These are phyloP conservation scores for Athene noctua DNA, from an alignment of 2,113 vertebrate genomes.

Conservation along the genomic window DNA sequence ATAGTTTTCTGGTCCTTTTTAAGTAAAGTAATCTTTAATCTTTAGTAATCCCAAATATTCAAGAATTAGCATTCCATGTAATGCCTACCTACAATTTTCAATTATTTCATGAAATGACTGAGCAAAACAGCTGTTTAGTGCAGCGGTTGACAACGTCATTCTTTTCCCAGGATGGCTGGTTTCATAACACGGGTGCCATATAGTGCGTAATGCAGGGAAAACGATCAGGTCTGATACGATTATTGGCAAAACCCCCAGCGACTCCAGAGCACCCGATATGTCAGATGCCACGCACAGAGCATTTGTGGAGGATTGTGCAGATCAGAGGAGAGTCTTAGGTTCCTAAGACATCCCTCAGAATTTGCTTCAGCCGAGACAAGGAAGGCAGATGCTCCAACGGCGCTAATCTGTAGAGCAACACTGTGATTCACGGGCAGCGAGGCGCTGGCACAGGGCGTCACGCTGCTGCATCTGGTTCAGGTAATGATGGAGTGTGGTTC, in stretches of 20 bases:
- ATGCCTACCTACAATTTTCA: not conserved
- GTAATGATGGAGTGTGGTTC: accelerated
- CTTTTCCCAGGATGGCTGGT: not conserved
- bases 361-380: not conserved
- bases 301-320: not conserved
- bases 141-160: not conserved
- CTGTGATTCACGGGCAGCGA: accelerated
- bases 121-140: not conserved
- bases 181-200: not conserved
- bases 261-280: not conserved
- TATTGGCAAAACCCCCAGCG: not conserved
- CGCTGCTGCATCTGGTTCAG: accelerated
- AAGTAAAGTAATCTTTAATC: too few relatives aligned
- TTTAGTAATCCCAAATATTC: not conserved
- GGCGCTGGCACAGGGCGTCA: accelerated
- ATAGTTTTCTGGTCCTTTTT: not conserved
- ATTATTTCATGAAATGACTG: not conserved
- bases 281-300: not conserved
- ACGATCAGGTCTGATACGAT: not conserved
- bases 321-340: accelerated
- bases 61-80: not conserved
- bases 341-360: not conserved
- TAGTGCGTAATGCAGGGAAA: accelerated
- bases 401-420: not conserved
- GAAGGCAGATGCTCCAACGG: not conserved